phyloP scores from a whole-genome alignment of 1,140 invertebrate genomes.

The Tetragonula clypearis region DNA sequence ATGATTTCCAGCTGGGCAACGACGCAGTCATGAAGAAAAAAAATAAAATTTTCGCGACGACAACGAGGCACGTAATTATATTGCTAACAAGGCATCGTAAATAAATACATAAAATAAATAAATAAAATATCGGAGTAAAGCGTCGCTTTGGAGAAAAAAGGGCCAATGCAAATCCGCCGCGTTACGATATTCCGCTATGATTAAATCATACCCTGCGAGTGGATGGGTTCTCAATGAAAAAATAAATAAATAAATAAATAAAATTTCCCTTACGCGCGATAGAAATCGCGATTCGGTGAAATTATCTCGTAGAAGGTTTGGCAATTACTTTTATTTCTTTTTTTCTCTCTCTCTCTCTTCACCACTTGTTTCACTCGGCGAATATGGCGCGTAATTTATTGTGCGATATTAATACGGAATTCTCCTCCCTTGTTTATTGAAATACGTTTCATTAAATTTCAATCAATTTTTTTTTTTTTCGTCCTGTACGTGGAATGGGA shows the following conservation, averaged over 20 bases:
- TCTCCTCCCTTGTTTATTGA: too few species aligned
- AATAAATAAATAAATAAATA: too few species aligned
- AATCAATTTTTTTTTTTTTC: background rate
- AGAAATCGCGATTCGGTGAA: background rate
- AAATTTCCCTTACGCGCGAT: background rate
- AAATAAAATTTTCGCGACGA: background rate
- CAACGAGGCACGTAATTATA: background rate
- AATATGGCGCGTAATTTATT: background rate
- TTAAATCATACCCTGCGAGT: background rate
- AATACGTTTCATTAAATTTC: conserved; percentile 5
- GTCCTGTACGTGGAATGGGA: too few species aligned
- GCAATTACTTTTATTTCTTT: background rate
- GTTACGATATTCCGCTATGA: background rate
- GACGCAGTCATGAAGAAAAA: background rate
- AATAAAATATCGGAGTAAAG: background rate
- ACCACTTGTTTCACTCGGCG: background rate
- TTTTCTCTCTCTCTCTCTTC: too few species aligned
- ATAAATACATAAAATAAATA: background rate
- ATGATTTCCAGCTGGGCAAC: background rate
- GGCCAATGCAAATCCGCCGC: background rate
- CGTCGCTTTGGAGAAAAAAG: background rate
- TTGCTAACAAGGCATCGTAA: background rate
- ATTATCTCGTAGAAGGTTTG: background rate
- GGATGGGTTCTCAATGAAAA: background rate
- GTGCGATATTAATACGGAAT: background rate